phyloP scores from a whole-genome alignment of 2,113 vertebrate species.

The Neotoma lepida region DNA sequence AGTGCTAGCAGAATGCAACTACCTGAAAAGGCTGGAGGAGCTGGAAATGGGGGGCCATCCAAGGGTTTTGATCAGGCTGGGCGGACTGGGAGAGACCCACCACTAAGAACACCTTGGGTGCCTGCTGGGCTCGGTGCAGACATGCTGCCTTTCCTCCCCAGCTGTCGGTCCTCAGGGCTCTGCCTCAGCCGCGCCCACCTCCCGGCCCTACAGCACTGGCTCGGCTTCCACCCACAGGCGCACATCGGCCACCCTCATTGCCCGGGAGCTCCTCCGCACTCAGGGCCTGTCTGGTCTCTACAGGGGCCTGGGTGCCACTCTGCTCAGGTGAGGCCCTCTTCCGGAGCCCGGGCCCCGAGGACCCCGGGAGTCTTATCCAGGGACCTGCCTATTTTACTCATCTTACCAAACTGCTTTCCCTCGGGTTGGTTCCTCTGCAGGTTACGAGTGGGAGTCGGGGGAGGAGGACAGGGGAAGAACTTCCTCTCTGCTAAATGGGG shows the following conservation, averaged over 20 bases:
- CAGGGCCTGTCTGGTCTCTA: conserved; percentile 88
- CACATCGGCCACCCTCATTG: conserved; percentile 85
- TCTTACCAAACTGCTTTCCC: not conserved
- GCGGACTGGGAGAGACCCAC: not conserved
- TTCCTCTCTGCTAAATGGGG: too few relatives aligned
- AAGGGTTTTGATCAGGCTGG: not conserved
- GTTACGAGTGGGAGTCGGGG: not conserved
- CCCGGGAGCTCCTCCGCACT: conserved; percentile 85
- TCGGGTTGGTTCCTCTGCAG: too few relatives aligned
- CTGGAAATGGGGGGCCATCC: not conserved
- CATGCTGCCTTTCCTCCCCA: not conserved
- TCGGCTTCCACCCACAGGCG: conserved; percentile 39
- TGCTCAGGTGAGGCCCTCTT: conserved; percentile 88
- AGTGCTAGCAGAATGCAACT: not conserved
- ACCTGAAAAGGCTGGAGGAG: not conserved
- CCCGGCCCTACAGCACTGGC: conserved; percentile 55
- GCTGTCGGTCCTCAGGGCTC: conserved; percentile 5
- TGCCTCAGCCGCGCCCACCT: conserved; percentile 47
- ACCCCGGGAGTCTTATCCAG: not conserved
- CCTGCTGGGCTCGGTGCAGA: not conserved
- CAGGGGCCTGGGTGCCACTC: conserved; percentile 87
- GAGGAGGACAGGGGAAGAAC: not conserved
- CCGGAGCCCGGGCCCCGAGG: not conserved
- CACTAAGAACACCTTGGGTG: accelerated
- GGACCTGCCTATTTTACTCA: too few relatives aligned